Conservation (phyloP, 1,140 invertebrate genomes). For the Platyura marginata region DNA sequence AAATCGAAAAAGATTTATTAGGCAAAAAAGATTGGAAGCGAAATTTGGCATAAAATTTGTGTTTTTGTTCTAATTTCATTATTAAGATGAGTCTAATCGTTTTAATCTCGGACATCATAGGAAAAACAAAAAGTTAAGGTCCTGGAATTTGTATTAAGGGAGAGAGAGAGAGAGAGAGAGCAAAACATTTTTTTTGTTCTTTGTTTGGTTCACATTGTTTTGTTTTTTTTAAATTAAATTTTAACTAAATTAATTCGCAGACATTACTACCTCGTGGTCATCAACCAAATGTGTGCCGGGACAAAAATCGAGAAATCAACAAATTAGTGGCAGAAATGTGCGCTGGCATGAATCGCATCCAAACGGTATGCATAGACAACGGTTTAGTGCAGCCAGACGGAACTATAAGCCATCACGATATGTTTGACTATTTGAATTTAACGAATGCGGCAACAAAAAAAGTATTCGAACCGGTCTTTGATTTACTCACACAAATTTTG, state of each 20-base stretch:
- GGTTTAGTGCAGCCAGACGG: slow-evolving; percentile 58
- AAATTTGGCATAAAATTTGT: too few species aligned
- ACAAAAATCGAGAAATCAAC: slow-evolving; percentile 59
- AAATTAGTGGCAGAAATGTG: slow-evolving; percentile 38
- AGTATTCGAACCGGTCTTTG: slow-evolving; percentile 62
- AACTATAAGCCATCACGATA: slow-evolving; percentile 65
- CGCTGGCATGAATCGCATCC: slow-evolving; percentile 32
- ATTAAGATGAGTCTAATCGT: too few species aligned
- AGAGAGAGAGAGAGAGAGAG: too few species aligned
- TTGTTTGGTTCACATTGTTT: too few species aligned
- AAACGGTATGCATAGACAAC: slow-evolving; percentile 53
- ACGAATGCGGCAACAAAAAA: slow-evolving; percentile 67
- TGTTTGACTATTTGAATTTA: slow-evolving; percentile 72
- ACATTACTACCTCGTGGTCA: slow-evolving; percentile 68
- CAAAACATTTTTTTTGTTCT: too few species aligned
- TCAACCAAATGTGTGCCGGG: slow-evolving; percentile 55
- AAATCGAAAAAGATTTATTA: too few species aligned
- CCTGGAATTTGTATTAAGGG: too few species aligned
- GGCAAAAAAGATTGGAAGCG: too few species aligned
- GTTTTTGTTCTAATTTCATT: too few species aligned
- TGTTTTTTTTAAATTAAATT: too few species aligned
- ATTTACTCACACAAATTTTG: slow-evolving; percentile 53
- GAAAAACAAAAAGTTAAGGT: too few species aligned
- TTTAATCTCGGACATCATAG: too few species aligned
- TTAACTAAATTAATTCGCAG: slow-evolving; percentile 30